phyloP scores from a whole-genome alignment of 1,140 invertebrate species.

The Pseudomyrmex sp. region DNA sequence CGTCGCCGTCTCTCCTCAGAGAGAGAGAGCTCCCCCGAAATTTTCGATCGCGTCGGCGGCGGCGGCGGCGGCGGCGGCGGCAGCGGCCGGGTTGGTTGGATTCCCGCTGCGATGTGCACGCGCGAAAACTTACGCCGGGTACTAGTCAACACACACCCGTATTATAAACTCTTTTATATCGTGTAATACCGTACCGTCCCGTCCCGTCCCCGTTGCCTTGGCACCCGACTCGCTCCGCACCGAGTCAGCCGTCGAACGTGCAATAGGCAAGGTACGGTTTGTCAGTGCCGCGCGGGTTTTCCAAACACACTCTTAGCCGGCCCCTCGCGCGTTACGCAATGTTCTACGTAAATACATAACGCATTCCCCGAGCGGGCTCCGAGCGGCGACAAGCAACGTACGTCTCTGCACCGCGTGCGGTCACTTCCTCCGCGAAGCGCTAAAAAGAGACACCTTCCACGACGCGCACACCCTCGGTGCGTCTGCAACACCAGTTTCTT shows the following conservation, averaged over 20 bases:
- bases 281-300: slow-evolving; percentile 64
- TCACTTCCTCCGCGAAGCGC: slow-evolving; percentile 59
- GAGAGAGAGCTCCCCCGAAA: slow-evolving; percentile 40
- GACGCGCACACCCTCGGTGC: slow-evolving; percentile 26
- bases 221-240: not conserved
- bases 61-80: not conserved
- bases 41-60: slow-evolving; percentile 63
- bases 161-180: no score
- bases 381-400: slow-evolving; percentile 57
- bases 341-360: slow-evolving; percentile 78
- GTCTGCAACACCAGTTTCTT: slow-evolving; percentile 16
- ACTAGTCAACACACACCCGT: slow-evolving; percentile 36
- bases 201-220: slow-evolving; percentile 1
- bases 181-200: slow-evolving; percentile 35
- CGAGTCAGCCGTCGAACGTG: slow-evolving; percentile 28
- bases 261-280: slow-evolving; percentile 49
- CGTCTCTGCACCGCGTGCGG: slow-evolving; percentile 59
- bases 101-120: slow-evolving; percentile 65
- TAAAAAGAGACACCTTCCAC: slow-evolving; percentile 40
- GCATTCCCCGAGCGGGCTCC: slow-evolving; percentile 62
- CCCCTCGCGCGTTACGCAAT: slow-evolving; percentile 75
- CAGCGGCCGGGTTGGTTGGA: slow-evolving; percentile 41
- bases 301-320: slow-evolving; percentile 69
- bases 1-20: slow-evolving; percentile 52
- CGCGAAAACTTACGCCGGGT: slow-evolving; percentile 65